Evolutionary conservation across 2,888 invertebrate genomes (phyloP), one percentile per base, ranked within the genome.

Genomic region (Drosophila koepferae): DNA sequence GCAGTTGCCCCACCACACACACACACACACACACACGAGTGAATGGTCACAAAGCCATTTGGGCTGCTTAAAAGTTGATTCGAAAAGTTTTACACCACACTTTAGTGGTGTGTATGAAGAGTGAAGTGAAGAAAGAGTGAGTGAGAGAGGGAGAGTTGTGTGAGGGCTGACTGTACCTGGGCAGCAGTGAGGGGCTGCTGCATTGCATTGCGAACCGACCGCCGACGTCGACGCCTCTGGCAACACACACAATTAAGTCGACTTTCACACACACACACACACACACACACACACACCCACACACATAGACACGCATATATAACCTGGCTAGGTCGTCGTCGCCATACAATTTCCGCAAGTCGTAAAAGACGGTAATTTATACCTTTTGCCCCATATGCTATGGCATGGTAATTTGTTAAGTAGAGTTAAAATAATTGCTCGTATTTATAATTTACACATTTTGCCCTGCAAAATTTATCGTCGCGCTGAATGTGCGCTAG

Each of bases 401-500:
- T 85, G 92, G 91, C 92, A 92, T 91, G 92, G 92, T 93, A 93
- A 93, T 93, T 93, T 93, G 93, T 93, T 93, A 93, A 93, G 92
- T 93, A 92, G 92, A 93, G 92, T 93, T 92, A 92, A 93, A 93
- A 93, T 93, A 93, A 93, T 93, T 93, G 93, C 92, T 92, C 91
- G 92, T 92, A 93, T 93, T 92, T 93, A 93, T 93, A 93, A 93
- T 92, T 93, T 93, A 93, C 92, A 93, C 93, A 92, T 92, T 92
- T 91, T 90, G 91, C 86, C 84, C 80, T 84, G 86, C 85, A 91
- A 92, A 92, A 93, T 92, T 92, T 93, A 93, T 93, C 90, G 91
- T 82, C 86, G 80, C 80, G 81, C 85, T 85, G 51, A 36, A 51
- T 51, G 51, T 51, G 51, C 51, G 51, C 51, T 51, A 51, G 51